phyloP scores from a whole-genome alignment of 2,797 vertebrate species.

The Alectoris magna region DNA sequence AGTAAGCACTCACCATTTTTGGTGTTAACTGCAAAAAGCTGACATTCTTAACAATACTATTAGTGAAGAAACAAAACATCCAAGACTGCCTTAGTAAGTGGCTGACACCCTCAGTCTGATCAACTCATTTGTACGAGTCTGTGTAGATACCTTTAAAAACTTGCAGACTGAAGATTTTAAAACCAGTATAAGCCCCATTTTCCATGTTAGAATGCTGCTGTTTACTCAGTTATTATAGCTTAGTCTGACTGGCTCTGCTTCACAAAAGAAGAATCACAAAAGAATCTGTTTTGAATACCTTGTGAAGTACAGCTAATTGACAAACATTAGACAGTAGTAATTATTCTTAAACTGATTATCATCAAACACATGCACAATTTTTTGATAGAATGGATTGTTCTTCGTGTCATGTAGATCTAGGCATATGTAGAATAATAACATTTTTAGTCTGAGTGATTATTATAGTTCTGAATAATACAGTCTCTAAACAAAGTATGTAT shows the following conservation, averaged over 20 bases:
- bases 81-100: not conserved
- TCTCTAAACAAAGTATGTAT: not conserved
- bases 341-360: not conserved
- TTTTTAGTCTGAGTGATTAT: not conserved
- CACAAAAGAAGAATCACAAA: accelerated
- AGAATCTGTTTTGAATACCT: not conserved
- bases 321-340: not conserved
- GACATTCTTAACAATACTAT: not conserved
- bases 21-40: not conserved
- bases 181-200: not conserved
- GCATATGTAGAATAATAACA: not conserved
- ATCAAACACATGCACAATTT: not conserved
- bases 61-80: not conserved
- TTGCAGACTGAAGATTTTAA: not conserved
- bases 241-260: not conserved
- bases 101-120: not conserved
- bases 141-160: not conserved
- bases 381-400: not conserved
- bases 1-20: not conserved
- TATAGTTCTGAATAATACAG: not conserved
- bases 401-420: not conserved
- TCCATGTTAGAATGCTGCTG: not conserved
- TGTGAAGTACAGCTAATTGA: not conserved
- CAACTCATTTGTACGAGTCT: not conserved
- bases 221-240: not conserved